phyloP scores from a whole-genome alignment of 2,797 vertebrate species.

The Rhincodon typus region DNA sequence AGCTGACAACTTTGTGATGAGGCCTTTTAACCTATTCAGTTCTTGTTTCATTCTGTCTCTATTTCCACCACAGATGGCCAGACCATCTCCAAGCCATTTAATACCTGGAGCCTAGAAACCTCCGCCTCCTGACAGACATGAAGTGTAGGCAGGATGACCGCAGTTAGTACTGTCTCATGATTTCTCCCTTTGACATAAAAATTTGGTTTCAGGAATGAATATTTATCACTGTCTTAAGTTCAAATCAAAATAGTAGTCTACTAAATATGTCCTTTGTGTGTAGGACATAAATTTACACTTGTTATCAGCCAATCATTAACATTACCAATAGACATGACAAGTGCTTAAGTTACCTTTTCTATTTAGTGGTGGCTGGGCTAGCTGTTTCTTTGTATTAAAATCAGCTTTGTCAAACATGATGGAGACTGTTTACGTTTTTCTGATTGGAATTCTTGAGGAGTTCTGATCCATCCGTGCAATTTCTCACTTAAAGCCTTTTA shows the following conservation, averaged over 20 bases:
- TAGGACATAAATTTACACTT: background rate
- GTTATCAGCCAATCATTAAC: background rate
- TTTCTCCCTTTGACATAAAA: background rate
- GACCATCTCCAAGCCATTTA: too few relatives aligned
- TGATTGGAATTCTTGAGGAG: background rate
- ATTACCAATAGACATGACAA: background rate
- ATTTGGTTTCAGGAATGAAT: background rate
- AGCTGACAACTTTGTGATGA: too few relatives aligned
- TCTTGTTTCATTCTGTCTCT: too few relatives aligned
- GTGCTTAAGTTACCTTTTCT: background rate
- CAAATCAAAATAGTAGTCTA: background rate
- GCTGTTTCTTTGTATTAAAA: background rate
- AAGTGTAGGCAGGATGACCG: too few relatives aligned
- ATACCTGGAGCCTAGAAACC: too few relatives aligned
- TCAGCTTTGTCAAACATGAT: background rate
- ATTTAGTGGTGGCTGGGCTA: background rate
- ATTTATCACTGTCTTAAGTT: background rate
- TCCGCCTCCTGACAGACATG: too few relatives aligned
- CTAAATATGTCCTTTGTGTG: background rate
- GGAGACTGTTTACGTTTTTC: background rate
- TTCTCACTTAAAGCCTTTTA: background rate
- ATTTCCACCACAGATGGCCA: too few relatives aligned
- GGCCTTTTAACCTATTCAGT: too few relatives aligned
- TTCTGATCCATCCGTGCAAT: background rate
- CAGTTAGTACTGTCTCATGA: too few relatives aligned